A percentile compares a stretch with the other conserved stretches of the same genome.
Evolutionary conservation across 2,888 invertebrate species (phyloP).

Genomic region (Cyrtodaria siliqua): DNA sequence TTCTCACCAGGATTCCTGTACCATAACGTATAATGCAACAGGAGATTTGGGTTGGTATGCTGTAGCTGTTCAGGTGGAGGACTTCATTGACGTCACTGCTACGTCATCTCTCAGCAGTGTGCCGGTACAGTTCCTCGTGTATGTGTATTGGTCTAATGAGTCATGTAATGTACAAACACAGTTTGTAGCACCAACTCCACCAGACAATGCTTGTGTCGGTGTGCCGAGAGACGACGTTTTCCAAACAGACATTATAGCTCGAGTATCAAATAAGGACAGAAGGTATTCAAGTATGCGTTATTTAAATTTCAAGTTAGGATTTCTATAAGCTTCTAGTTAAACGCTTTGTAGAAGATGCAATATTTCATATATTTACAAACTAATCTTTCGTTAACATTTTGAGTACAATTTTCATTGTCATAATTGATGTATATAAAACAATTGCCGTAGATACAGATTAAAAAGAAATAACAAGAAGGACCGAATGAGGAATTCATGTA

Average conservation of each 20-base stretch:
- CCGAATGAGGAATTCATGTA: too few relatives aligned
- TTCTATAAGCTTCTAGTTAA: neutral
- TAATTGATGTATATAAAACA: too few relatives aligned
- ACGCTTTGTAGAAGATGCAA: too few relatives aligned
- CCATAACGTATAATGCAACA: conserved; percentile 28
- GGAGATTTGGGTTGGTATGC: conserved; percentile 33
- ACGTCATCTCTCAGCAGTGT: conserved; percentile 27
- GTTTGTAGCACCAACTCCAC: conserved; percentile 19
- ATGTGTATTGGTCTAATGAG: conserved; percentile 1
- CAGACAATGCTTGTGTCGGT: conserved; percentile 29
- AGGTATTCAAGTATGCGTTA: too few relatives aligned
- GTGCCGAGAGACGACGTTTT: neutral
- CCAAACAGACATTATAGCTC: conserved; percentile 8
- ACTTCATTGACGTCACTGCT: conserved; percentile 9
- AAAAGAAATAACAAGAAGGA: too few relatives aligned
- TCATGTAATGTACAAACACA: conserved; percentile 10
- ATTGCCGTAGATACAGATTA: too few relatives aligned
- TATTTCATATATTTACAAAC: too few relatives aligned
- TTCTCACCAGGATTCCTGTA: conserved; percentile 23
- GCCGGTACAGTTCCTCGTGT: conserved; percentile 40
- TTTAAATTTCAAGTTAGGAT: neutral
- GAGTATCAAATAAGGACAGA: conserved; percentile 5
- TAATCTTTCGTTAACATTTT: too few relatives aligned
- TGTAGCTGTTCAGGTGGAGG: conserved; percentile 45
- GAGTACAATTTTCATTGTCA: too few relatives aligned